Conservation (phyloP, 2,888 invertebrate species). For the Eledone cirrhosa region DNA sequence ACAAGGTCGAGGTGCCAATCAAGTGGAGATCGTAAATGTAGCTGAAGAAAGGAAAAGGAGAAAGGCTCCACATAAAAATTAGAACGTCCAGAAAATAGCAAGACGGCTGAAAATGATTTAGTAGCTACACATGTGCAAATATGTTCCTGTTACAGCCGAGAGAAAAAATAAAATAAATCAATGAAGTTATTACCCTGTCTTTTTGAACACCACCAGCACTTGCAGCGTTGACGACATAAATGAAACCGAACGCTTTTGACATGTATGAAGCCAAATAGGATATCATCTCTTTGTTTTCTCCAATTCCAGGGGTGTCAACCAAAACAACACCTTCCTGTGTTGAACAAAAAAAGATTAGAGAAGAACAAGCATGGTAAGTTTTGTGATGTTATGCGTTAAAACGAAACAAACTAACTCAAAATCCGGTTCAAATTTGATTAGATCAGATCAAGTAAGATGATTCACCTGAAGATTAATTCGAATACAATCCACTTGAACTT, state of each 20-base stretch:
- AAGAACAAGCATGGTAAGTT: background rate
- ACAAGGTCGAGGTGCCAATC: background rate
- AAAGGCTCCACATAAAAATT: too few relatives aligned
- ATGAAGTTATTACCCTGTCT: slow-evolving; percentile 47
- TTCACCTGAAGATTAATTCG: too few relatives aligned
- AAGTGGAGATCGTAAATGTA: background rate
- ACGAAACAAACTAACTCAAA: too few relatives aligned
- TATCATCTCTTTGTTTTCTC: slow-evolving; percentile 49
- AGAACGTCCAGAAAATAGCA: background rate
- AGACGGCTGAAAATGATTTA: background rate
- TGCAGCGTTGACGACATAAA: slow-evolving; percentile 57
- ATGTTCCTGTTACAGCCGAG: too few relatives aligned
- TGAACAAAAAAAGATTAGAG: background rate
- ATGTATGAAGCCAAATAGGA: slow-evolving; percentile 49
- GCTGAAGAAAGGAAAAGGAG: background rate
- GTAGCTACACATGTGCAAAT: background rate
- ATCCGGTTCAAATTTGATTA: too few relatives aligned
- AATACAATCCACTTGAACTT: too few relatives aligned
- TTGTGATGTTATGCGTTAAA: too few relatives aligned
- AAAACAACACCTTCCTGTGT: slow-evolving; percentile 54
- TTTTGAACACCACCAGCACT: slow-evolving; percentile 53
- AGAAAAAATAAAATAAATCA: too few relatives aligned
- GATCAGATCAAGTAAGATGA: too few relatives aligned
- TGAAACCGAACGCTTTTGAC: slow-evolving; percentile 54
- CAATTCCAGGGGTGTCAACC: slow-evolving; percentile 60